Conservation (phyloP, 2,888 invertebrate genomes). For the Hyppa rectilinea region DNA sequence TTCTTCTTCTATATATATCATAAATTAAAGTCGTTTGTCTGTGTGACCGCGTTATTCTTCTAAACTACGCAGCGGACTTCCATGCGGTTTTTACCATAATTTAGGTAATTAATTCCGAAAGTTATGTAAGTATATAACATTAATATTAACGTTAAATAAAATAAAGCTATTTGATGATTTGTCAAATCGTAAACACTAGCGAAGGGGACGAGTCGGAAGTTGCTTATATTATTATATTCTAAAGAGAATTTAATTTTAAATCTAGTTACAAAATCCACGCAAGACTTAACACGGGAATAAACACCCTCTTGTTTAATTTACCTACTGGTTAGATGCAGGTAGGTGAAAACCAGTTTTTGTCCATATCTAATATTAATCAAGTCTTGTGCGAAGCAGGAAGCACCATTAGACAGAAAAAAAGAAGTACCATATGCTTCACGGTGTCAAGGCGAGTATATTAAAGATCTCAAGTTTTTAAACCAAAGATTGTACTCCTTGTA, state of each 20-base stretch:
- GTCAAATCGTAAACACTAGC: no score
- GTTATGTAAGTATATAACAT: no score
- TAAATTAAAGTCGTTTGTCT: no score
- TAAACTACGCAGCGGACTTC: no score
- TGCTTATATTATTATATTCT: neutral
- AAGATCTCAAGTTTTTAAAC: conserved; percentile 53
- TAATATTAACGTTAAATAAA: no score
- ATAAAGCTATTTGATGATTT: no score
- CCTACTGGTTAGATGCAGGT: conserved; percentile 71
- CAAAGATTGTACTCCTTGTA: conserved; percentile 48
- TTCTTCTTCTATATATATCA: no score
- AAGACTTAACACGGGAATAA: conserved; percentile 66
- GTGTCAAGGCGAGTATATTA: conserved; percentile 69
- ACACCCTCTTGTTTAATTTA: conserved; percentile 69
- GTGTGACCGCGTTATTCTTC: no score
- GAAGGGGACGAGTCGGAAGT: no score
- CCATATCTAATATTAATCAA: conserved; percentile 75
- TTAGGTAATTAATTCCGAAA: no score
- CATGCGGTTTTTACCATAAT: no score
- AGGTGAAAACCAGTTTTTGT: conserved; percentile 73
- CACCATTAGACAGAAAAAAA: conserved; percentile 66
- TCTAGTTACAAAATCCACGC: conserved; percentile 27
- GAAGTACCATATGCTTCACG: conserved; percentile 69
- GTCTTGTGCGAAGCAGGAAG: conserved; percentile 77
- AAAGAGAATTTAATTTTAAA: conserved; percentile 16